phyloP scores from a whole-genome alignment of 1,140 invertebrate species.

The Thaumetopoea pityocampa region DNA sequence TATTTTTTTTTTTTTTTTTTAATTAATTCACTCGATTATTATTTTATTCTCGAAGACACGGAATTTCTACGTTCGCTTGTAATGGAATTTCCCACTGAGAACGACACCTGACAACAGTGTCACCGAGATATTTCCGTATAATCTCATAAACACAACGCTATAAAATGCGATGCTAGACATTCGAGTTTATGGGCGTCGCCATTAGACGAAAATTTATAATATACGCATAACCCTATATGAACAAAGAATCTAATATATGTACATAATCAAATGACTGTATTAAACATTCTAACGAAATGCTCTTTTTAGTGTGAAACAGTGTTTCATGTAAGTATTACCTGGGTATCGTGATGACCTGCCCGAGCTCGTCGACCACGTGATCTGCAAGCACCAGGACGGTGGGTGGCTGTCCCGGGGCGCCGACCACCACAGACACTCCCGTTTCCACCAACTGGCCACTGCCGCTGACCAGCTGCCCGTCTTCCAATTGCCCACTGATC shows the following conservation, averaged over 20 bases:
- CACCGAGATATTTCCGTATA: slow-evolving; percentile 24
- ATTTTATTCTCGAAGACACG: neutral
- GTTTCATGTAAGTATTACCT: slow-evolving; percentile 41
- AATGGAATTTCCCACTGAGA: slow-evolving; percentile 35
- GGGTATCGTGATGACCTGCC: slow-evolving; percentile 73
- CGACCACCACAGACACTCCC: slow-evolving; percentile 70
- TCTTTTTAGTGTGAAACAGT: neutral
- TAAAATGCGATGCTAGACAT: slow-evolving; percentile 28
- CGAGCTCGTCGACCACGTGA: slow-evolving; percentile 65
- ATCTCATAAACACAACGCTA: slow-evolving; percentile 28
- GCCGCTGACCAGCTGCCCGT: slow-evolving; percentile 56
- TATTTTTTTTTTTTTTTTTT: too few relatives aligned
- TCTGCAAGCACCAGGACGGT: slow-evolving; percentile 72
- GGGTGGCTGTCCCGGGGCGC: slow-evolving; percentile 55
- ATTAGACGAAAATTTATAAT: slow-evolving; percentile 12
- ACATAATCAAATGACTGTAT: too few relatives aligned
- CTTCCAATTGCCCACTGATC: slow-evolving; percentile 70
- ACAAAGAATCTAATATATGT: neutral
- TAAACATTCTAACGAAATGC: too few relatives aligned
- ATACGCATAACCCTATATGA: neutral
- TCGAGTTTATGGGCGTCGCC: slow-evolving; percentile 15
- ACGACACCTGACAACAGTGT: slow-evolving; percentile 31
- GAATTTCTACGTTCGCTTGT: slow-evolving; percentile 14
- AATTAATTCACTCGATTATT: too few relatives aligned
- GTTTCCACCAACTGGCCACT: slow-evolving; percentile 62